Evolutionary conservation across 2,797 vertebrate species (phyloP).

Genomic region (Sebastes hopkinsi): DNA sequence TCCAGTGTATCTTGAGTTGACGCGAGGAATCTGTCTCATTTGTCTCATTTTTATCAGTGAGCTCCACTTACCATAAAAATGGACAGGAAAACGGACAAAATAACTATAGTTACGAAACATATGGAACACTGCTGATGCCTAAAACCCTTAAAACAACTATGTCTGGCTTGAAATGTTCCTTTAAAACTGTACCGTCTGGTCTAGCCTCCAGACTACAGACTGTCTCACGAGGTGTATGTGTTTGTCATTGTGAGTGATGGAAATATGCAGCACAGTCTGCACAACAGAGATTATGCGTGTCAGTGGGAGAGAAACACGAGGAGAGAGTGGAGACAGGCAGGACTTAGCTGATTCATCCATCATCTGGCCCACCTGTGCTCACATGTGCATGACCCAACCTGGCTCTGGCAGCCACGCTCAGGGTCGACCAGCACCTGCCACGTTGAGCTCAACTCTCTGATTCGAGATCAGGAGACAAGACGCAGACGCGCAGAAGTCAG

Average conservation of each 20-base stretch:
- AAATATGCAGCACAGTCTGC: constrained; percentile 12
- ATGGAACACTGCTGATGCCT: background rate
- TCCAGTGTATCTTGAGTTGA: constrained; percentile 18
- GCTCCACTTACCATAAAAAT: background rate
- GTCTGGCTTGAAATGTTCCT: constrained; percentile 8
- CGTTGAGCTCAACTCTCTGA: constrained; percentile 42
- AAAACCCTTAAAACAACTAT: background rate
- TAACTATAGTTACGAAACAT: background rate
- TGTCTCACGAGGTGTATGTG: constrained; percentile 16
- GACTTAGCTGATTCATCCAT: constrained; percentile 56
- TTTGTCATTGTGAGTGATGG: constrained; percentile 30
- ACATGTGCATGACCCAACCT: constrained; percentile 48
- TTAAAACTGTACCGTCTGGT: constrained; percentile 12
- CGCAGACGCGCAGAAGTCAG: constrained; percentile 43
- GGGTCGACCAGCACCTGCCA: constrained; percentile 60
- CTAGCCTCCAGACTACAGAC: constrained; percentile 13
- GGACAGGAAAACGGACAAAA: constrained; percentile 4
- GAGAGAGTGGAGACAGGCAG: constrained; percentile 37
- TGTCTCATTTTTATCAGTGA: constrained; percentile 32
- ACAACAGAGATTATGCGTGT: constrained; percentile 1
- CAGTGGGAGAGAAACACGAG: constrained; percentile 1
- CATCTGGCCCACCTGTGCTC: constrained; percentile 67
- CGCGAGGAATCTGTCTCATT: constrained; percentile 25
- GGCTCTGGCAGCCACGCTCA: constrained; percentile 29
- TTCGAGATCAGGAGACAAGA: constrained; percentile 53